Evolutionary conservation across 2,888 invertebrate species (phyloP), one percentile per base, ranked within the genome.

Genomic region (Sarcophaga caerulescens): DNA sequence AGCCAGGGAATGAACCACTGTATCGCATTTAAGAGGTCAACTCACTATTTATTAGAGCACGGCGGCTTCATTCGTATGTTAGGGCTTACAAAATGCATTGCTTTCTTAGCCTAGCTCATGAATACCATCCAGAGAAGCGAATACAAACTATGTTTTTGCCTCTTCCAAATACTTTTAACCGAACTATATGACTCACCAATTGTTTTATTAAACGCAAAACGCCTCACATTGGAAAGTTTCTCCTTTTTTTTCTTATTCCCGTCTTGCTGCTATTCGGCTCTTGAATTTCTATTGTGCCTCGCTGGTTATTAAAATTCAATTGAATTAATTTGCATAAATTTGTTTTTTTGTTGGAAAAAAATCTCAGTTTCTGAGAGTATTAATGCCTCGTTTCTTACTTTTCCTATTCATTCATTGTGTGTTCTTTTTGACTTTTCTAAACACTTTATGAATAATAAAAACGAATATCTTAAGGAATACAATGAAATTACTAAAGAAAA

Each of bases 251-350:
- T 6, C n/a, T 35, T 4, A 19, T 60, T 60, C 4, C n/a, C 17
- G 4, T 44, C 44, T 11, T 52, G 57, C 25, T 66, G 8, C 21
- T 66, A 57, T 21, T 0, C 57, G 57, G 25, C 25, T 62, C 8
- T 73, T 11, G 35, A 35, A 35, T 11, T 70, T 52, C 14, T 68
- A 11, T 52, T 52, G 57, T 77, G 63, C 5, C 25, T 77, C 23
- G 11, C n/a, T 76, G 21, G 63, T 69, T 70, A 75, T 81, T 73
- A 73, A 73, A 77, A 66, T 62, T 47, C 66, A 65, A 77, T 77
- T 73, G 77, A 77, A 83, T 83, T 73, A 83, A 83, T 83, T 83
- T 83, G 73, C 77, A 83, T 83, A 68, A 83, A 52, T 83, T 81
- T 81, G 60, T 35, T 35, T 35, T 35, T 8, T 35, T 35, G 35